Conservation (phyloP, 2,888 invertebrate genomes). For the Stramonita haemastoma region DNA sequence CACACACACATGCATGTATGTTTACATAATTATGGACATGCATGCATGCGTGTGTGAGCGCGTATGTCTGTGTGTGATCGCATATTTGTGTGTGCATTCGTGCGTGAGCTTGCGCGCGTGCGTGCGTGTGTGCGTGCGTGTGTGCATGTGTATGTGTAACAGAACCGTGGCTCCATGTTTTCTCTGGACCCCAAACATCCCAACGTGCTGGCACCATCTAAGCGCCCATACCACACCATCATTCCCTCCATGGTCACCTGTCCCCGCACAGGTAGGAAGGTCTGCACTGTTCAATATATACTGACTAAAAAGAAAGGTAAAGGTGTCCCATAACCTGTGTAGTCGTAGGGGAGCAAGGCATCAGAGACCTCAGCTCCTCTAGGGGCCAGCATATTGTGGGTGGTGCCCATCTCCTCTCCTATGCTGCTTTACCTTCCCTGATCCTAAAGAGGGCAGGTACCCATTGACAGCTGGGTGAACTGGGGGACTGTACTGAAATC, state of each 20-base stretch:
- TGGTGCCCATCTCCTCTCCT: no score
- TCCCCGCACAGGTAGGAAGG: slow-evolving; percentile 1
- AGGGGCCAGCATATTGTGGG: no score
- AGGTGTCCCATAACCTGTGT: no score
- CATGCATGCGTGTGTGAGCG: slow-evolving; percentile 10
- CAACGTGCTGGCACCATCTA: slow-evolving; percentile 71
- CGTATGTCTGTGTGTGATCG: slow-evolving; percentile 2
- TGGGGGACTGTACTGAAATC: no score
- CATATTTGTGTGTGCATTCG: slow-evolving; percentile 2
- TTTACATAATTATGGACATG: no score
- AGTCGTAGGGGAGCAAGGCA: no score
- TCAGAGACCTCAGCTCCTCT: no score
- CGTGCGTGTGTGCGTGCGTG: not conserved
- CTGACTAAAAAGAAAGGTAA: no score
- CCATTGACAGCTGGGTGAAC: no score
- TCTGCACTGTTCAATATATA: not conserved
- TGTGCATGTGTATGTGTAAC: slow-evolving; percentile 35
- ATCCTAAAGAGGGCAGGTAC: no score
- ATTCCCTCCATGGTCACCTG: slow-evolving; percentile 76
- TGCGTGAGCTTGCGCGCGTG: not conserved
- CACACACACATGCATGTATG: no score
- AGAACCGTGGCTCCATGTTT: slow-evolving; percentile 75
- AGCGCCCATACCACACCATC: slow-evolving; percentile 76
- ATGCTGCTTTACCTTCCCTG: no score
- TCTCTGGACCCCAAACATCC: slow-evolving; percentile 68